Percentiles rank a stretch among this genome's conserved stretches.
Conservation (phyloP, 2,888 invertebrate species). For the Quadroppia sp. region DNA sequence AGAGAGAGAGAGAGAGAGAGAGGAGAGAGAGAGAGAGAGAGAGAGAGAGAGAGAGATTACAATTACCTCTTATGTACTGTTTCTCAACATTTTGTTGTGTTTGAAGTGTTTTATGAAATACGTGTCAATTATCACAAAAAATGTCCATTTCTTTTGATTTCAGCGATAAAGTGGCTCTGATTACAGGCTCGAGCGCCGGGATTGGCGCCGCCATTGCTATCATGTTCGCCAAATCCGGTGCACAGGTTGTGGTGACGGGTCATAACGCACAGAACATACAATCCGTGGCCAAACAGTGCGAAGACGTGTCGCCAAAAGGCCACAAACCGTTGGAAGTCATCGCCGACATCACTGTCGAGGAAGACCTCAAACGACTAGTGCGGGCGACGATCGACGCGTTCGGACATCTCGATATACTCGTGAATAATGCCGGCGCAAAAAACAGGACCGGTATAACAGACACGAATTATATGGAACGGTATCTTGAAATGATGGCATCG, state of each 20-base stretch:
- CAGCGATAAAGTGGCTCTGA: conserved; percentile 33
- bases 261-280: conserved; percentile 5
- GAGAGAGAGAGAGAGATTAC: too few relatives aligned
- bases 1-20: too few relatives aligned
- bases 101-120: too few relatives aligned
- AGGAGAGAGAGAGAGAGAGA: too few relatives aligned
- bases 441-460: background rate
- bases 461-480: conserved; percentile 24
- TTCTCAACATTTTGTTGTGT: too few relatives aligned
- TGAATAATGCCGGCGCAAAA: conserved; percentile 40
- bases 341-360: conserved; percentile 13
- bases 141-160: background rate
- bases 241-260: conserved; percentile 28
- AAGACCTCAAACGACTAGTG: conserved; percentile 29
- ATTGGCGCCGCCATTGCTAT: conserved; percentile 36
- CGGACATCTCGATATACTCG: conserved; percentile 35
- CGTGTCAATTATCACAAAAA: too few relatives aligned
- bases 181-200: conserved; percentile 32
- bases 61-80: too few relatives aligned
- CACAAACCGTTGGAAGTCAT: conserved; percentile 22
- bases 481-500: background rate
- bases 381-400: conserved; percentile 15
- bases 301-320: background rate
- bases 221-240: conserved; percentile 20
- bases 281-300: conserved; percentile 15